These are phyloP conservation scores for Eospalax fontanierii DNA, from an alignment of 2,797 vertebrate species.

Conservation along the genomic window DNA sequence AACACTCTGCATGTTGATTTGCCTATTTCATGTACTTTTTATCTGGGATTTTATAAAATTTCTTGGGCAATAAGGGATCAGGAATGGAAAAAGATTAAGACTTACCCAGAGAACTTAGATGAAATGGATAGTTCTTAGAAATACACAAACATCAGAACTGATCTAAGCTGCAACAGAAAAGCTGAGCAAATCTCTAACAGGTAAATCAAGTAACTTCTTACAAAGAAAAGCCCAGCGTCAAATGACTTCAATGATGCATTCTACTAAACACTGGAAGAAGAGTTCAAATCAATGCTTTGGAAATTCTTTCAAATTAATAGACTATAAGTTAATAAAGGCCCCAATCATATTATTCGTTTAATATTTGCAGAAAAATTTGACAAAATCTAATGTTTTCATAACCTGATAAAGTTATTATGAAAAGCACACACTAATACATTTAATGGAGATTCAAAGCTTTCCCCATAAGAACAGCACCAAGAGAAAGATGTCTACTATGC, in stretches of 20 bases:
- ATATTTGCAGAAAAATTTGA: too few species aligned
- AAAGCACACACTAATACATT: too few species aligned
- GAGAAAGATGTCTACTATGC: too few species aligned
- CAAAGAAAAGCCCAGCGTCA: background rate
- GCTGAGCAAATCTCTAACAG: background rate
- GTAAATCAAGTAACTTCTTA: background rate
- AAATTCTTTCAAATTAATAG: background rate
- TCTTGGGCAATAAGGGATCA: background rate
- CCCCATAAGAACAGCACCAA: too few species aligned
- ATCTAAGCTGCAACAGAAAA: constrained; percentile 13
- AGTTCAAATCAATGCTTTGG: background rate
- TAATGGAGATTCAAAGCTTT: too few species aligned
- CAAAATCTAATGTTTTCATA: too few species aligned
- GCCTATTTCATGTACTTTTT: background rate
- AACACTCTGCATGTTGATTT: background rate
- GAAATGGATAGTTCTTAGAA: background rate
- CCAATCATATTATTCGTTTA: background rate
- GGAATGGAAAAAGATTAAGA: background rate
- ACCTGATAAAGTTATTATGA: too few species aligned
- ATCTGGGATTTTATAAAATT: background rate
- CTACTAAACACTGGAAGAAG: background rate
- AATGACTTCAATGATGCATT: background rate
- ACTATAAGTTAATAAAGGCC: background rate
- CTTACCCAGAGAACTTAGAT: background rate
- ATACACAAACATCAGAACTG: background rate